Conservation (phyloP, 2,888 invertebrate genomes). For the Rhingia rostrata region DNA sequence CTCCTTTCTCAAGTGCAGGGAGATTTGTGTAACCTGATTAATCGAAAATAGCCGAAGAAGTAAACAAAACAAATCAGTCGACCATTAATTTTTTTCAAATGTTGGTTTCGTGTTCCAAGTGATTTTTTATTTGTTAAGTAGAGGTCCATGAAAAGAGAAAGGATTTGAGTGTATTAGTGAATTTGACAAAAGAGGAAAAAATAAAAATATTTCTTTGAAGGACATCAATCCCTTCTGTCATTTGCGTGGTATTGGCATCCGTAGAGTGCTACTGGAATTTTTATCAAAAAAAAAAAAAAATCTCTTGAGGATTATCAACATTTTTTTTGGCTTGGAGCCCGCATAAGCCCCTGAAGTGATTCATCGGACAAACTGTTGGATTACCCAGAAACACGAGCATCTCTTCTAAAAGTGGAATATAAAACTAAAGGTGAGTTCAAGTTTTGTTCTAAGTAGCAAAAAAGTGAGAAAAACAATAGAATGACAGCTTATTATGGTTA, state of each 20-base stretch:
- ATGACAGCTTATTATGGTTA: conserved; percentile 57
- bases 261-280: conserved; percentile 53
- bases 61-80: neutral
- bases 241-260: conserved; percentile 46
- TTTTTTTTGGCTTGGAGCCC: neutral
- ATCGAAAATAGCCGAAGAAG: conserved; percentile 31
- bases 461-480: conserved; percentile 46
- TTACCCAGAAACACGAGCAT: conserved; percentile 24
- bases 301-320: conserved; percentile 51
- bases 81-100: neutral
- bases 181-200: conserved; percentile 45
- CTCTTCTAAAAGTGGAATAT: conserved; percentile 39
- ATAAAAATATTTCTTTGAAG: conserved; percentile 10
- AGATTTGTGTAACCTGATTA: conserved; percentile 70
- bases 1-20: conserved; percentile 50
- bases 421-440: conserved; percentile 49
- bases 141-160: conserved; percentile 55
- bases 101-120: conserved; percentile 16
- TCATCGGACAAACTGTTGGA: conserved; percentile 64
- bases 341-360: conserved; percentile 46
- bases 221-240: conserved; percentile 25
- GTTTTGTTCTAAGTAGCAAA: conserved; percentile 42
- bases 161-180: conserved; percentile 53
- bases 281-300: conserved; percentile 28
- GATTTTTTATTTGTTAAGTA: conserved; percentile 15